These are phyloP conservation scores for Thymelicus lineola DNA, from an alignment of 2,888 invertebrate genomes.

Conservation along the genomic window DNA sequence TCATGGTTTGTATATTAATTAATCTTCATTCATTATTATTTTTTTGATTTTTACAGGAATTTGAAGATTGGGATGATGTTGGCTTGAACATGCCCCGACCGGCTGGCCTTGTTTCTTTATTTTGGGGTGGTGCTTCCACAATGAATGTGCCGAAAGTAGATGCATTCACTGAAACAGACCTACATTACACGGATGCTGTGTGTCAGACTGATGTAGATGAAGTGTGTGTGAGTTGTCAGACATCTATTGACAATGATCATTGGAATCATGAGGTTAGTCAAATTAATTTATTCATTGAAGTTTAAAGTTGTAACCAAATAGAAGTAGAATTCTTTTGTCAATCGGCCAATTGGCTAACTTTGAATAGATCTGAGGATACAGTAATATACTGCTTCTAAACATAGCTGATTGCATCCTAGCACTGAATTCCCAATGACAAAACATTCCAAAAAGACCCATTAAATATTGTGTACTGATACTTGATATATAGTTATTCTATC, in stretches of 20 bases:
- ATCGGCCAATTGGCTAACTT: too few species aligned
- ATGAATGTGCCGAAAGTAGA: constrained; percentile 70
- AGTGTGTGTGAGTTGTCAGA: constrained; percentile 75
- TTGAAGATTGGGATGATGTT: constrained; percentile 97
- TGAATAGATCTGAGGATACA: too few species aligned
- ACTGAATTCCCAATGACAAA: too few species aligned
- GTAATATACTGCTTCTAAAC: too few species aligned
- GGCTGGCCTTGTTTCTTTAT: constrained; percentile 88
- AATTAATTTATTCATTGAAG: not conserved
- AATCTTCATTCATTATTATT: not conserved
- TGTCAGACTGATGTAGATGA: constrained; percentile 82
- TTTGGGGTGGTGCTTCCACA: constrained; percentile 82
- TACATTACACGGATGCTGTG: constrained; percentile 56
- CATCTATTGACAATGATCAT: constrained; percentile 65
- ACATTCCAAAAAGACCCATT: too few species aligned
- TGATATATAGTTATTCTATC: too few species aligned
- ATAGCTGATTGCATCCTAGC: too few species aligned
- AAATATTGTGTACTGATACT: too few species aligned
- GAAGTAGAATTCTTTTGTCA: too few species aligned
- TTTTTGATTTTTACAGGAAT: constrained; percentile 84
- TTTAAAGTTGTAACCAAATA: too few species aligned
- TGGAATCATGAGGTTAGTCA: constrained; percentile 77
- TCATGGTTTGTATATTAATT: not conserved
- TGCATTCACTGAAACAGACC: constrained; percentile 77
- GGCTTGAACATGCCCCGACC: constrained; percentile 94